Conservation (phyloP, 2,797 vertebrate species). For the Enteromius thamalakanensis region DNA sequence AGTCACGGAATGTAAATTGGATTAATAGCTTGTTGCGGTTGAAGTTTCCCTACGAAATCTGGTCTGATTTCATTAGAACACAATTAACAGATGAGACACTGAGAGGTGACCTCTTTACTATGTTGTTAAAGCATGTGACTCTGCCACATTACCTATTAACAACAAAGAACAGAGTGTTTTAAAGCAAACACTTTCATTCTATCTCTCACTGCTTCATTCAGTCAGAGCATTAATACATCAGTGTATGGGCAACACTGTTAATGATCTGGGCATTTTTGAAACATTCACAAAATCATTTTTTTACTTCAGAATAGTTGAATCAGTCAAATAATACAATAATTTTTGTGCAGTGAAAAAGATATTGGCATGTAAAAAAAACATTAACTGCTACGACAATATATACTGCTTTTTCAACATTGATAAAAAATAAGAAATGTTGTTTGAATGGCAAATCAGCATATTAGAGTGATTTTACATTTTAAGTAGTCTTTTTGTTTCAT, state of each 20-base stretch:
- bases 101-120: neutral
- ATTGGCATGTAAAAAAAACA: neutral
- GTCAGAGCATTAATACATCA: neutral
- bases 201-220: neutral
- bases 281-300: neutral
- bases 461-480: neutral
- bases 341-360: no score
- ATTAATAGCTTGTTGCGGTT: neutral
- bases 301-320: neutral
- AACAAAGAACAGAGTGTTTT: neutral
- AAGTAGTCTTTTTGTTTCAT: neutral
- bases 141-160: neutral
- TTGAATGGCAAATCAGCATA: neutral
- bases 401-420: neutral
- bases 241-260: neutral
- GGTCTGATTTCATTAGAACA: neutral
- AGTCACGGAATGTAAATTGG: neutral
- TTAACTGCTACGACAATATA: neutral
- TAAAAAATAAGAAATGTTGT: neutral
- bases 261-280: neutral
- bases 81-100: conserved; percentile 11
- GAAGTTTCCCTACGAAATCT: neutral
- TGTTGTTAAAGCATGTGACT: neutral
- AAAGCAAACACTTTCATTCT: neutral
- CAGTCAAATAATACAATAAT: neutral